phyloP scores from a whole-genome alignment of 2,888 invertebrate genomes.

The Cheiracanthium punctorium region DNA sequence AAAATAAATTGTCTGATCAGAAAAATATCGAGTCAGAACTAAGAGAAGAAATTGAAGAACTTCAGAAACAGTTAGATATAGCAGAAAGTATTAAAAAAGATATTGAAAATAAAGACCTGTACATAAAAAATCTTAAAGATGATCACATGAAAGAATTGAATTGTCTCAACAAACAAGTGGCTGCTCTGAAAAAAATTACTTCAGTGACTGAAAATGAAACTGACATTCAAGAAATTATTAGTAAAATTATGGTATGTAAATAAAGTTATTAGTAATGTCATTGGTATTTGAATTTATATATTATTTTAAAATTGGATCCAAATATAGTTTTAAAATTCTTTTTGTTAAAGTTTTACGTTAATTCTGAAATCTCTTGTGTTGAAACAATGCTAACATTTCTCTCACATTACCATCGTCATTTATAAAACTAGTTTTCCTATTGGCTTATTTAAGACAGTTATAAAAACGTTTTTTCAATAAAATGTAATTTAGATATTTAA shows the following conservation, averaged over 20 bases:
- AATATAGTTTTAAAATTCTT: too few relatives aligned
- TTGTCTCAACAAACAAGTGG: slow-evolving; percentile 27
- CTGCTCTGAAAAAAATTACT: slow-evolving; percentile 12
- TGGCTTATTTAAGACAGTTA: too few relatives aligned
- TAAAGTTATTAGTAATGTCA: too few relatives aligned
- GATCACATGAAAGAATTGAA: slow-evolving; percentile 6
- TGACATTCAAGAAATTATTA: slow-evolving; percentile 28
- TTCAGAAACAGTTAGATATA: slow-evolving; percentile 5
- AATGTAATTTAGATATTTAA: too few relatives aligned
- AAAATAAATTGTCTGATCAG: slow-evolving; percentile 31
- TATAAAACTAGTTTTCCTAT: too few relatives aligned
- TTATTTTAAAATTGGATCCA: too few relatives aligned
- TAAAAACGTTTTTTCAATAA: too few relatives aligned
- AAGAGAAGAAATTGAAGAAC: slow-evolving; percentile 16
- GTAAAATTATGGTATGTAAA: slow-evolving; percentile 44
- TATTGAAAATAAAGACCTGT: slow-evolving; percentile 16
- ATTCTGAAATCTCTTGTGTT: too few relatives aligned
- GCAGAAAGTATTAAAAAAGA: slow-evolving; percentile 19
- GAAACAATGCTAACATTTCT: too few relatives aligned
- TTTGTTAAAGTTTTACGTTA: too few relatives aligned
- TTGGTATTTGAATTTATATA: too few relatives aligned
- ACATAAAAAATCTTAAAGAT: slow-evolving; percentile 21
- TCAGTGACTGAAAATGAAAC: slow-evolving; percentile 12
- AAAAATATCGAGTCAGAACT: slow-evolving; percentile 28
- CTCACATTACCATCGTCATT: too few relatives aligned